A percentile compares a stretch with the other conserved stretches of the same genome.
Evolutionary conservation across 2,113 vertebrate species (phyloP).

Genomic region (Macheiramphus alcinus): DNA sequence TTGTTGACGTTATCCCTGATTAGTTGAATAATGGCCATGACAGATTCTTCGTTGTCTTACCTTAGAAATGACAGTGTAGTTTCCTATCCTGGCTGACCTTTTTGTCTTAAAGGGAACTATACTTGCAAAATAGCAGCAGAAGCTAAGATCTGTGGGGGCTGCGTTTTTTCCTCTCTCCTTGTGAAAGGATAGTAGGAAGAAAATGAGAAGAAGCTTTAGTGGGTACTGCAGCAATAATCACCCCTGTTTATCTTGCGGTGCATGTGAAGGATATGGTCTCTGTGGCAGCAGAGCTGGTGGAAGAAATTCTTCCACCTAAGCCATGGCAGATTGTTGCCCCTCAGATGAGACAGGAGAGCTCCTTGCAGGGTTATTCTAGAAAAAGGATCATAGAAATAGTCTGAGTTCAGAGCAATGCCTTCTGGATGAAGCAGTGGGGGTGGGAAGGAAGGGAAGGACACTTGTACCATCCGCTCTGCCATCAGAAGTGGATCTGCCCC

Average conservation of each 20-base stretch:
- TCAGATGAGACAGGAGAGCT: not conserved
- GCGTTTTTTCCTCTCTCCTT: not conserved
- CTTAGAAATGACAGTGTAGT: constrained; percentile 4
- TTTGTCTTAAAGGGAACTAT: not conserved
- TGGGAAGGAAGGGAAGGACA: not conserved
- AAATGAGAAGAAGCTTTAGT: not conserved
- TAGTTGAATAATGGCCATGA: constrained; percentile 56
- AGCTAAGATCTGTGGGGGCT: not conserved
- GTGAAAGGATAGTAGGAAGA: not conserved
- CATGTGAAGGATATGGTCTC: accelerated
- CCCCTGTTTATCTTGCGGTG: not conserved
- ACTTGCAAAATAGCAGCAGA: not conserved
- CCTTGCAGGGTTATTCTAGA: not conserved
- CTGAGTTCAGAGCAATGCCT: not conserved
- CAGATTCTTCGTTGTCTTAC: constrained; percentile 27
- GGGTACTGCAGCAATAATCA: not conserved
- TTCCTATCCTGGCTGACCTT: not conserved
- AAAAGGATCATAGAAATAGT: not conserved
- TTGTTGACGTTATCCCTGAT: constrained; percentile 35
- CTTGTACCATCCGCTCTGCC: not conserved
- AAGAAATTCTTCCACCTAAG: not conserved
- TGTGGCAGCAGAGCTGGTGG: not conserved
- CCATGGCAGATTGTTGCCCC: not conserved
- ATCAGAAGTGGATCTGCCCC: not conserved
- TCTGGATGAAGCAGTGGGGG: not conserved